Conservation (phyloP, 2,113 vertebrate species). For the Xiphophorus maculatus region DNA sequence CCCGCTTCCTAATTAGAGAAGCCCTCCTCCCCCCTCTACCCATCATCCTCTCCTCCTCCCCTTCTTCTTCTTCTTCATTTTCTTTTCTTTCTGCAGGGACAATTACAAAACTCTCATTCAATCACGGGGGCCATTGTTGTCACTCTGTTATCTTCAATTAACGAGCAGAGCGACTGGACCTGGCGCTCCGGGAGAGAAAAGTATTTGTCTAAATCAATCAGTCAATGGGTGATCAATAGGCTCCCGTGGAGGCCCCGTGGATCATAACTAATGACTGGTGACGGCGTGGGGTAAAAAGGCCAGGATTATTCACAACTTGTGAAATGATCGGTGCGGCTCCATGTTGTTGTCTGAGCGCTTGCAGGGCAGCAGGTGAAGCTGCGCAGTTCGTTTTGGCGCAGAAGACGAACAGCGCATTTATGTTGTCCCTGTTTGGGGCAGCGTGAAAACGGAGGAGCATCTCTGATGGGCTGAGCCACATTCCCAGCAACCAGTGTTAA, state of each 20-base stretch:
- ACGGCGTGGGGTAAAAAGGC: conserved; percentile 74
- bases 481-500: no score
- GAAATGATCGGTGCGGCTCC: conserved; percentile 55
- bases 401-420: no score
- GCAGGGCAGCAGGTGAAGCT: background rate
- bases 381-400: no score
- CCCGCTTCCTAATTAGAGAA: conserved; percentile 81
- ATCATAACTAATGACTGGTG: conserved; percentile 71
- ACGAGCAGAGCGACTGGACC: conserved; percentile 74
- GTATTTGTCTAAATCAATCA: conserved; percentile 82
- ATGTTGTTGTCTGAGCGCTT: no score
- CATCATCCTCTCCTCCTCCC: conserved; percentile 7
- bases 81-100: conserved; percentile 77
- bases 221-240: conserved; percentile 81
- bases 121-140: conserved; percentile 78
- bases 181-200: conserved; percentile 73
- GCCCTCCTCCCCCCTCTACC: conserved; percentile 31
- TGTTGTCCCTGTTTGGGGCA: no score
- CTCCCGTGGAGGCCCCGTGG: conserved; percentile 68
- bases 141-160: conserved; percentile 84
- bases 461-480: conserved; percentile 20
- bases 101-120: conserved; percentile 80
- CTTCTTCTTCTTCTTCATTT: conserved; percentile 57
- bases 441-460: conserved; percentile 4
- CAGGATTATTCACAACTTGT: conserved; percentile 75